These are phyloP conservation scores for Netelia inedita DNA, from an alignment of 2,888 invertebrate genomes.

Conservation along the genomic window DNA sequence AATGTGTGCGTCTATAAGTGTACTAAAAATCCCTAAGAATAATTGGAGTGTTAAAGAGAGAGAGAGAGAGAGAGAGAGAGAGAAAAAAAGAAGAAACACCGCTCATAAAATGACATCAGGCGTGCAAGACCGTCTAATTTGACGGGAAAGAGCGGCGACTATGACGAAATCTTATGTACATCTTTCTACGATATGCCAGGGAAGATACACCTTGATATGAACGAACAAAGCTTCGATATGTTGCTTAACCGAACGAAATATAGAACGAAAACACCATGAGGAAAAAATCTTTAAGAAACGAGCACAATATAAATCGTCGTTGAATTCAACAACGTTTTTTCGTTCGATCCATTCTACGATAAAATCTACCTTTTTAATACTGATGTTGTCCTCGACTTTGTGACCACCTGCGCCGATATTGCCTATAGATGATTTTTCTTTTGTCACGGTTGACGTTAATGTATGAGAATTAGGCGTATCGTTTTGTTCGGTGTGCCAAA, in stretches of 20 bases:
- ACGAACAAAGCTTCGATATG: conserved; percentile 51
- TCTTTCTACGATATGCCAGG: conserved; percentile 33
- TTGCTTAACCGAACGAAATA: conserved; percentile 35
- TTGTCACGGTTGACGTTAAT: conserved; percentile 79
- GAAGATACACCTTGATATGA: conserved; percentile 19
- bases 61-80: too few relatives aligned
- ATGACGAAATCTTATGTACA: conserved; percentile 15
- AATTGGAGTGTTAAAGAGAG: not conserved
- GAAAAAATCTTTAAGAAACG: conserved; percentile 33
- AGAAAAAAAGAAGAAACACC: conserved; percentile 20
- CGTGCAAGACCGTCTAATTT: conserved; percentile 44
- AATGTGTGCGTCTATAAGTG: conserved; percentile 12
- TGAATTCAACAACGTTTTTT: conserved; percentile 19
- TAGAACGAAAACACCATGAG: conserved; percentile 57
- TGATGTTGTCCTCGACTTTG: conserved; percentile 80
- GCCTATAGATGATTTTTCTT: conserved; percentile 81
- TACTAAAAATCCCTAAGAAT: conserved; percentile 30
- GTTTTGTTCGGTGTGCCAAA: conserved; percentile 80
- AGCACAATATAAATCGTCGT: conserved; percentile 31
- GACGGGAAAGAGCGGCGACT: conserved; percentile 34
- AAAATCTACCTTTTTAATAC: conserved; percentile 81
- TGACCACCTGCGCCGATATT: conserved; percentile 78
- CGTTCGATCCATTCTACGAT: conserved; percentile 39
- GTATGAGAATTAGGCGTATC: conserved; percentile 80
- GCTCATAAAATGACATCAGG: conserved; percentile 38